Evolutionary conservation across 2,888 invertebrate species (phyloP), one percentile per base, ranked within the genome.

Genomic region (Meliscaeva auricollis): DNA sequence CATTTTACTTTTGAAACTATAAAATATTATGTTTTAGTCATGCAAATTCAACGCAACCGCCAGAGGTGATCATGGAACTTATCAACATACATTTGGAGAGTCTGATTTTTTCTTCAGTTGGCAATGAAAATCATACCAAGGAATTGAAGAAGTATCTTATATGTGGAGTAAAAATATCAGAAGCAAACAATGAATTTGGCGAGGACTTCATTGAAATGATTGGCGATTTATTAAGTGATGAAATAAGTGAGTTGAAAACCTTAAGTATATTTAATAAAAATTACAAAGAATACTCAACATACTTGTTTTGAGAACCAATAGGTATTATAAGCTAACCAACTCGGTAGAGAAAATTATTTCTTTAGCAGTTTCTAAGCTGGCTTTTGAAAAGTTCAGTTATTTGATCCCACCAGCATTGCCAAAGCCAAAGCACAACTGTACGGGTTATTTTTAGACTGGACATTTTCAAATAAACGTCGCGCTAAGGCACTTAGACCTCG

Each of bases 151-250:
- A 93, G 62, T 90, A 92, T 66, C 88, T 92, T 5, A 89, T 95
- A 38, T 96, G 96, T 89, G 95, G 96, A 72, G 96, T 97, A 15
- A 94, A 94, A 88, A 91, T 96, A 3, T 95, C 96, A 26, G 94
- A 94, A 88, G 94, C 94, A 0, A 94, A 95, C 88, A 92, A 93
- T 0, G 93, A 93, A 76, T 94, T 95, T 88, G 95, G 95, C 73
- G 93, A 94, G 5, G 93, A 94, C 79, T 96, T 96, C 90, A 94
- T 95, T 5, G 94, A 94, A 81, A 93, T 94, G 58, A 93, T 96
- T 60, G 94, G 94, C n/a, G 90, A 91, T 60, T 88, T 92, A 4
- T 87, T 92, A 9, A 91, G 91, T 0, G 92, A 92, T 66, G 89
- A 91, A 64, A 89, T 90, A 11, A 89, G 88, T 89, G 54, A 72